Conservation (phyloP, 2,888 invertebrate species). For the Eupithecia pulchellata region DNA sequence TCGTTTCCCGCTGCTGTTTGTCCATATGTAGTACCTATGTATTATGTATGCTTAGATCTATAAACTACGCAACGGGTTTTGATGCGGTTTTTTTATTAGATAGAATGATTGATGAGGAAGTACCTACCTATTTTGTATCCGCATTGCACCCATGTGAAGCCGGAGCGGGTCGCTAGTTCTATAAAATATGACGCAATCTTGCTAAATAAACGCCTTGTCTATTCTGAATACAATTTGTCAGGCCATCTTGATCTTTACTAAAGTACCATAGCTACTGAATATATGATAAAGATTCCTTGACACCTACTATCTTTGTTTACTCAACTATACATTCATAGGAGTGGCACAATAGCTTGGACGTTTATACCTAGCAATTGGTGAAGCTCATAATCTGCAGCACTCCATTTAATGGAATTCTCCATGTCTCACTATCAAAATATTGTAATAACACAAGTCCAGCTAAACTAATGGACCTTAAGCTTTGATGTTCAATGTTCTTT, state of each 20-base stretch:
- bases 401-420: neutral
- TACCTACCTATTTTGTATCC: too few relatives aligned
- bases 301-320: neutral
- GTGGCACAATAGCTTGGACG: neutral
- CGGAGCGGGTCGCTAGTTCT: too few relatives aligned
- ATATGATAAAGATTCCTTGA: neutral
- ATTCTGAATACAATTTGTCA: neutral
- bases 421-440: neutral
- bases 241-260: neutral
- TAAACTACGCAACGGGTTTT: too few relatives aligned
- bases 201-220: neutral
- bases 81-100: too few relatives aligned
- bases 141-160: too few relatives aligned
- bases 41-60: too few relatives aligned
- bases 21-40: too few relatives aligned
- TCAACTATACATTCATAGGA: neutral
- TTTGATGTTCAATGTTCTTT: neutral
- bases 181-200: neutral
- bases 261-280: neutral
- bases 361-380: neutral
- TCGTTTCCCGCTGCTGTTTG: too few relatives aligned
- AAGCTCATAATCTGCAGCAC: neutral
- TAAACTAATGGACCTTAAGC: neutral
- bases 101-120: too few relatives aligned
- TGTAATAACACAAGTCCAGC: neutral